A percentile compares a stretch with the other conserved stretches of the same genome.
phyloP scores from a whole-genome alignment of 2,797 vertebrate genomes.

The Scyliorhinus canicula region DNA sequence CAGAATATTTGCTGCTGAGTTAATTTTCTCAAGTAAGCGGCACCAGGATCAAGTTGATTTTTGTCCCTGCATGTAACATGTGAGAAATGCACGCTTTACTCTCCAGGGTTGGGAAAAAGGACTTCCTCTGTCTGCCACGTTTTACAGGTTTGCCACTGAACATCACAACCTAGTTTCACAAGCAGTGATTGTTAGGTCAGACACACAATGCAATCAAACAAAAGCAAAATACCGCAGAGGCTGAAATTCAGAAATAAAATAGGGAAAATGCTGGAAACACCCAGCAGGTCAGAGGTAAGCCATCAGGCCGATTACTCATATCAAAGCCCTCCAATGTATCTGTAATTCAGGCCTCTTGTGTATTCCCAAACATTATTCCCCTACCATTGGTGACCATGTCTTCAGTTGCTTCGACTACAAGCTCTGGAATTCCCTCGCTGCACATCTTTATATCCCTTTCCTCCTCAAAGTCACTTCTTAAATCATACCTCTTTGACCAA shows the following conservation, averaged over 20 bases:
- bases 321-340: not conserved
- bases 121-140: not conserved
- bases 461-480: not conserved
- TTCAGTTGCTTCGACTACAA: too few relatives aligned
- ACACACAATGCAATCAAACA: not conserved
- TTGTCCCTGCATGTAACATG: not conserved
- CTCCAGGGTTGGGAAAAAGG: not conserved
- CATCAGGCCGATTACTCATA: not conserved
- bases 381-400: too few relatives aligned
- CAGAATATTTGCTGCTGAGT: not conserved
- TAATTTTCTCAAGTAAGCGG: not conserved
- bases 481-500: not conserved
- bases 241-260: not conserved
- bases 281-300: not conserved
- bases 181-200: not conserved
- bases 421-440: too few relatives aligned
- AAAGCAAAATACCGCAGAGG: not conserved
- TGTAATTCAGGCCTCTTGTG: too few relatives aligned
- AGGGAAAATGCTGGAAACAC: not conserved
- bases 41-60: not conserved
- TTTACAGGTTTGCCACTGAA: not conserved
- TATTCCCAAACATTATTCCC: too few relatives aligned
- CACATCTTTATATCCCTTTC: not conserved
- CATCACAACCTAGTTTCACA: not conserved
- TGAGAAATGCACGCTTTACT: not conserved